phyloP scores from a whole-genome alignment of 2,797 vertebrate species.

The Eulemur coronatus region DNA sequence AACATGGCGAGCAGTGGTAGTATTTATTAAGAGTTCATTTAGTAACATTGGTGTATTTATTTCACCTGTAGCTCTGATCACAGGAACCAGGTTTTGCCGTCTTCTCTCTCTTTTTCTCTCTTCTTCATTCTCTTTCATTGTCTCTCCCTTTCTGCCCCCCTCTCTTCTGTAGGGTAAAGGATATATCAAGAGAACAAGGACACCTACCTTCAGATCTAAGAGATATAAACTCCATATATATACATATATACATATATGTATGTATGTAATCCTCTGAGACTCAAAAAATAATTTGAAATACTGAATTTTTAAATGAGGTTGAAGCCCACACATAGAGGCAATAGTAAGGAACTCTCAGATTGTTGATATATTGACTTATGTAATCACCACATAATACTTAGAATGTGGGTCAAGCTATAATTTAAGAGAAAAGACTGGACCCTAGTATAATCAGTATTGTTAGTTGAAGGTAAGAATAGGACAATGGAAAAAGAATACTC shows the following conservation, averaged over 20 bases:
- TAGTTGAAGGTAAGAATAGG: not conserved
- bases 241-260: not conserved
- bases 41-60: not conserved
- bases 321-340: not conserved
- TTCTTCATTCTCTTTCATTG: not conserved
- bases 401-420: not conserved
- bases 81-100: not conserved
- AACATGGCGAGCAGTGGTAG: not conserved
- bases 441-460: not conserved
- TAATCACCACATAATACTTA: not conserved
- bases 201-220: not conserved
- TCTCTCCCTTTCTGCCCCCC: not conserved
- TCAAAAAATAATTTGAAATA: conserved; percentile 10
- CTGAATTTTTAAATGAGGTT: not conserved
- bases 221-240: not conserved
- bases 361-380: conserved; percentile 15
- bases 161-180: not conserved
- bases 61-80: not conserved
- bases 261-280: not conserved
- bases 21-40: not conserved
- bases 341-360: not conserved
- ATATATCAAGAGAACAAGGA: not conserved
- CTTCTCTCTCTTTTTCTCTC: not conserved
- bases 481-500: not conserved
- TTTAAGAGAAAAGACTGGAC: not conserved